Percentiles rank a stretch among this genome's conserved stretches.
These are phyloP conservation scores for Drosophila yakuba DNA, from an alignment of 1,140 invertebrate species.

Conservation along the genomic window DNA sequence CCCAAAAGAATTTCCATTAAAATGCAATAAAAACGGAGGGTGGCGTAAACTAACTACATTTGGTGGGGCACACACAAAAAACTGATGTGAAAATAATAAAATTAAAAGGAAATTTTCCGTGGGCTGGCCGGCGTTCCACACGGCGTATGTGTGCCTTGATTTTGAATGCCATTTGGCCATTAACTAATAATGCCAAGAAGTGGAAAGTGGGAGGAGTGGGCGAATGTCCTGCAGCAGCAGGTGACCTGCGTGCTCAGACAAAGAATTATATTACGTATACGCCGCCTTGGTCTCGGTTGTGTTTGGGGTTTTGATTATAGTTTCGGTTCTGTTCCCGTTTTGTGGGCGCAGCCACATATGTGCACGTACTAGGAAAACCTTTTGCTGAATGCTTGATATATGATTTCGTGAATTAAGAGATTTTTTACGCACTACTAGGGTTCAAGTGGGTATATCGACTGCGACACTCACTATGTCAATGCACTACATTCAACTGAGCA, in stretches of 20 bases:
- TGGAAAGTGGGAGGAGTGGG: not conserved
- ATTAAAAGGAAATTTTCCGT: conserved; percentile 57
- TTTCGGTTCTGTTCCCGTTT: conserved; percentile 9
- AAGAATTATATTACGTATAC: conserved; percentile 69
- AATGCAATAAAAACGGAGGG: conserved; percentile 67
- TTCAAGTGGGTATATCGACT: not conserved
- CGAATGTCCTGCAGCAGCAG: conserved; percentile 36
- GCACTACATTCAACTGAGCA: too few relatives aligned
- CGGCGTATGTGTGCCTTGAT: conserved; percentile 66
- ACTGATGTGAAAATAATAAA: conserved; percentile 80
- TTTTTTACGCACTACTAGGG: conserved; percentile 21
- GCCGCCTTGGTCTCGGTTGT: conserved; percentile 33
- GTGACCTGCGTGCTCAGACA: conserved; percentile 51
- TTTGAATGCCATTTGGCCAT: conserved; percentile 70
- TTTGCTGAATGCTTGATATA: conserved; percentile 45
- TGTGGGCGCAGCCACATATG: conserved; percentile 55
- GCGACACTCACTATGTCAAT: too few relatives aligned
- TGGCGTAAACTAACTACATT: conserved; percentile 28
- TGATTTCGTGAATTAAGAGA: conserved; percentile 52
- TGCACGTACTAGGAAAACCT: conserved; percentile 47
- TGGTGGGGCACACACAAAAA: conserved; percentile 9
- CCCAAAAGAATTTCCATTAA: conserved; percentile 74
- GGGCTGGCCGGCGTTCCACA: conserved; percentile 50
- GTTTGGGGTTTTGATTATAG: conserved; percentile 25
- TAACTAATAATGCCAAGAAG: conserved; percentile 40